Percentiles rank a stretch among this genome's conserved stretches.
These are phyloP conservation scores for Amphipoea oculea DNA, from an alignment of 2,888 invertebrate genomes.

Conservation along the genomic window DNA sequence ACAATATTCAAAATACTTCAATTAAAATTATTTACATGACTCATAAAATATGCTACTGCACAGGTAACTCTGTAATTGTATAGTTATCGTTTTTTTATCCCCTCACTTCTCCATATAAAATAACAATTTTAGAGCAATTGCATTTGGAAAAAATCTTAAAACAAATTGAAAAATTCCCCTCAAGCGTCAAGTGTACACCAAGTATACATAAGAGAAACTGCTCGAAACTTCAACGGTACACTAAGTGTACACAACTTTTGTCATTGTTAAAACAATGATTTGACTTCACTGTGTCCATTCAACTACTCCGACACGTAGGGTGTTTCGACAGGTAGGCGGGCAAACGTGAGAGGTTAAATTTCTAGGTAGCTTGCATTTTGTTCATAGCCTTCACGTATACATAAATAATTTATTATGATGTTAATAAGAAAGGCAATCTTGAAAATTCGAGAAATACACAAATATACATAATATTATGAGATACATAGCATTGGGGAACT, in stretches of 20 bases:
- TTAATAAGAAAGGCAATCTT: not conserved
- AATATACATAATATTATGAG: not conserved
- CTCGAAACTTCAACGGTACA: no score
- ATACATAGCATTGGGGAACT: not conserved
- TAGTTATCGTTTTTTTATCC: slow-evolving; percentile 1
- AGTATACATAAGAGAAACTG: no score
- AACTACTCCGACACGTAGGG: no score
- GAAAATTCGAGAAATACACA: not conserved
- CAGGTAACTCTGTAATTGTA: slow-evolving; percentile 60
- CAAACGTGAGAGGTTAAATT: not conserved
- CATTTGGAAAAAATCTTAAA: not conserved
- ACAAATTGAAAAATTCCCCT: not conserved
- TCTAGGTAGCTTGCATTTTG: slow-evolving; percentile 6
- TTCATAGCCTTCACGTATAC: slow-evolving; percentile 33
- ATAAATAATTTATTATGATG: not conserved
- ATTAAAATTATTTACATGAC: slow-evolving; percentile 64
- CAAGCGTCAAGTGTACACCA: no score
- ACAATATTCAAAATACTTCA: slow-evolving; percentile 64
- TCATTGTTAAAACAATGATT: no score
- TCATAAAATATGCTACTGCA: slow-evolving; percentile 54
- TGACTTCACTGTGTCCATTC: no score
- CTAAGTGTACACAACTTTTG: no score
- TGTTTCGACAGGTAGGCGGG: no score
- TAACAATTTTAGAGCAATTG: not conserved
- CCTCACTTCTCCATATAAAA: not conserved